Percentiles rank a stretch among this genome's conserved stretches.
phyloP scores from a whole-genome alignment of 2,888 invertebrate species.

The Maniola hyperantus region DNA sequence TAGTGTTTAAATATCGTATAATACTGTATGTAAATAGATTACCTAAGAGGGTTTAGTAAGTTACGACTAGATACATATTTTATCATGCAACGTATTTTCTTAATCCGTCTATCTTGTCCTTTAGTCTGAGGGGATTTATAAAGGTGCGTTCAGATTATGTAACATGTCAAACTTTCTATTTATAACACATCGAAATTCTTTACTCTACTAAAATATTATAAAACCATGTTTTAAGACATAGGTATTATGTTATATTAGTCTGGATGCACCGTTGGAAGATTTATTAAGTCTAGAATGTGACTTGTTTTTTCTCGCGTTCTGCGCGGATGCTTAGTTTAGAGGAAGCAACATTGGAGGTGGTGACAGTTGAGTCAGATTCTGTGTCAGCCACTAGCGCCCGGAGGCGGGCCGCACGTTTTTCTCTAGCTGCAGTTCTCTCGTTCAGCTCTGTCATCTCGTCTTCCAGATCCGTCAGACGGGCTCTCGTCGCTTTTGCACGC shows the following conservation, averaged over 20 bases:
- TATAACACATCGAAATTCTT: neutral
- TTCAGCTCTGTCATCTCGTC: slow-evolving; percentile 88
- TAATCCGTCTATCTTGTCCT: neutral
- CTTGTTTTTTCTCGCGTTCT: slow-evolving; percentile 77
- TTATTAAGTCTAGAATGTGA: slow-evolving; percentile 64
- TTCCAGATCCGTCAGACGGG: slow-evolving; percentile 87
- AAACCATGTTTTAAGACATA: neutral
- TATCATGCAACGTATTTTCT: neutral
- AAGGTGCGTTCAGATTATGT: neutral
- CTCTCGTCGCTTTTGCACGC: slow-evolving; percentile 85
- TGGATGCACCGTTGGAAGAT: neutral
- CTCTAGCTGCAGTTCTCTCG: slow-evolving; percentile 86
- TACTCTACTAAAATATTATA: neutral
- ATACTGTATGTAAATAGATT: neutral
- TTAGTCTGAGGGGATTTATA: neutral
- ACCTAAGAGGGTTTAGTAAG: neutral
- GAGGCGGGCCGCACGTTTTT: slow-evolving; percentile 87
- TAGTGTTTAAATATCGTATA: neutral
- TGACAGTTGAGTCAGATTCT: slow-evolving; percentile 67
- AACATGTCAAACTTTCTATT: neutral
- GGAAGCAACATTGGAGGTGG: slow-evolving; percentile 58
- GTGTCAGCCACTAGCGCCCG: slow-evolving; percentile 86
- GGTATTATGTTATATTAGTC: neutral
- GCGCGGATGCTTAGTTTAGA: slow-evolving; percentile 69
- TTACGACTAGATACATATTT: neutral